Evolutionary conservation across 2,113 vertebrate species (phyloP).

Genomic region (Poecilia latipinna): DNA sequence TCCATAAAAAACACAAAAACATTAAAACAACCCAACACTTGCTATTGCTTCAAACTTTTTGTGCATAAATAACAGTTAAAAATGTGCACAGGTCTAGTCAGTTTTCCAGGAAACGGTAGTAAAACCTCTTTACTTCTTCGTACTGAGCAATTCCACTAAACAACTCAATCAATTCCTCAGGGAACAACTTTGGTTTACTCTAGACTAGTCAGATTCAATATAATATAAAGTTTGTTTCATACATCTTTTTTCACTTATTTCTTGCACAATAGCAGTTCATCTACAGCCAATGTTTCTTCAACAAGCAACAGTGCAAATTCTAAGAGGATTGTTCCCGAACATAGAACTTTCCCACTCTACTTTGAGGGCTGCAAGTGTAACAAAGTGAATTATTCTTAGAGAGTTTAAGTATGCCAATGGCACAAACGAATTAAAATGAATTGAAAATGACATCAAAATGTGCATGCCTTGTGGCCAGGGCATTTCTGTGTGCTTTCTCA

Average conservation of each 20-base stretch:
- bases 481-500: conserved; percentile 35
- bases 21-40: too few species aligned
- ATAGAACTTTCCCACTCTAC: conserved; percentile 29
- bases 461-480: conserved; percentile 14
- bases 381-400: conserved; percentile 25
- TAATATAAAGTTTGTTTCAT: conserved; percentile 51
- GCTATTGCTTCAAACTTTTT: too few species aligned
- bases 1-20: too few species aligned
- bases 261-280: conserved; percentile 47
- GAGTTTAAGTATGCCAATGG: conserved; percentile 30
- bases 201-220: conserved; percentile 30
- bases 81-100: too few species aligned
- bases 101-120: too few species aligned
- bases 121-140: conserved; percentile 23
- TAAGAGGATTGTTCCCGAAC: conserved; percentile 39
- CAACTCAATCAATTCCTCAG: conserved; percentile 31
- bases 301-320: conserved; percentile 47
- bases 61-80: too few species aligned
- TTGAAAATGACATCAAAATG: conserved; percentile 26
- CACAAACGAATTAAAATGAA: conserved; percentile 29
- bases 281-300: conserved; percentile 31
- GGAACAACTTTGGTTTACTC: conserved; percentile 39
- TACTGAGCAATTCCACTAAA: conserved; percentile 26
- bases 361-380: conserved; percentile 10
- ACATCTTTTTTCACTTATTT: conserved; percentile 44